Evolutionary conservation across 2,888 invertebrate genomes (phyloP), one percentile per base, ranked within the genome.

Genomic region (Dynastes hyllus): DNA sequence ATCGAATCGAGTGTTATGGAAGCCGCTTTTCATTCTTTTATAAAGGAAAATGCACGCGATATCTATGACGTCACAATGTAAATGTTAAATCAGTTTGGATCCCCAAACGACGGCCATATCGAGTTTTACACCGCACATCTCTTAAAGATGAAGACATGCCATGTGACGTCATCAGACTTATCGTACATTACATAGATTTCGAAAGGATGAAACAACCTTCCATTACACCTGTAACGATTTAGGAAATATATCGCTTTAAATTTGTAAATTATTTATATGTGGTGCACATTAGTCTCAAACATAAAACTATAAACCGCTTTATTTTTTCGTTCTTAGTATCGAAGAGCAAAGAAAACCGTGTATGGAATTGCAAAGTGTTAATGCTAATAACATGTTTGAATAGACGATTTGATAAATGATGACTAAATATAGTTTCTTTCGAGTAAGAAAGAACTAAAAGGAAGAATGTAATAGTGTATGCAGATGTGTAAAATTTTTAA

Each of bases 251-350:
- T 84, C 83, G 84, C 86, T 86, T 86, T 69, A 82, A 83, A 83
- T 84, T 86, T 85, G 85, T 85, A 86, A 85, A 85, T 84, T 83
- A 82, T 84, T 84, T 85, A 73, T 81, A 80, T 81, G 50, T 13
- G 80, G 82, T 83, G 82, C 82, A 83, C 81, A 27, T 73, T 81
- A 80, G 82, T 80, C 81, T 81, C 76, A 82, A 77, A 79, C 37
- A 13, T 40, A 51, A 69, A 69, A n/a, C 55, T 58, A 8, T 69
- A 29, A 69, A 51, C 22, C 11, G 51, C 51, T 69, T 69, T 13
- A 29, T 69, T 69, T 29, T 69, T 69, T 51, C 50, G 50, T 69
- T 69, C 22, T 63, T 55, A 51, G 13, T 27, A 27, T 22, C 13
- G 27, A 29, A 69, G 69, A 51, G 69, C 69, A 69, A 69, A 51